Evolutionary conservation across 2,888 invertebrate species (phyloP).

Genomic region (Tenthredo amoena): DNA sequence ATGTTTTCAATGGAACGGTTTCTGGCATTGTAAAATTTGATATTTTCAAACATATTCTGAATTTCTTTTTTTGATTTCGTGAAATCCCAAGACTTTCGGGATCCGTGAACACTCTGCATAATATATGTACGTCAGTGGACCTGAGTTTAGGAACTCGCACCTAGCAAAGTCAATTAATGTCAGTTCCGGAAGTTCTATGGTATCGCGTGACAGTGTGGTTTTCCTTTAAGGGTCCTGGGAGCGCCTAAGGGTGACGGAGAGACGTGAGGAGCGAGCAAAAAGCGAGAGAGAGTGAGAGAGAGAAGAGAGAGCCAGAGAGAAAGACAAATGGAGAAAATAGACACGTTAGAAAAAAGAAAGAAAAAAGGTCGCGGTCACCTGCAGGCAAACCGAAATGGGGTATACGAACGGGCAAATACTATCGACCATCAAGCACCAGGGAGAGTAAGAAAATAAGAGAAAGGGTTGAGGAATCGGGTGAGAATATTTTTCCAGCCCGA

Average conservation of each 20-base stretch:
- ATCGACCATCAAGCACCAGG: constrained; percentile 13
- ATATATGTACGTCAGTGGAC: constrained; percentile 3
- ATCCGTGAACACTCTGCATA: constrained; percentile 2
- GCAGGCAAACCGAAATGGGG: not conserved
- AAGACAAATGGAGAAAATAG: constrained; percentile 3
- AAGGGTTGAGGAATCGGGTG: constrained; percentile 47
- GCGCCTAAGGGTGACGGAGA: constrained; percentile 30
- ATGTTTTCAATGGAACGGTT: not conserved
- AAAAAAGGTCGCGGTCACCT: constrained; percentile 16
- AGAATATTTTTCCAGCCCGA: constrained; percentile 48
- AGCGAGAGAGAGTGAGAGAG: not conserved
- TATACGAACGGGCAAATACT: not conserved
- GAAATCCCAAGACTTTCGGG: constrained; percentile 7
- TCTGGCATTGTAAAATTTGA: not conserved
- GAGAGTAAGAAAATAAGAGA: not conserved
- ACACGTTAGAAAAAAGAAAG: not conserved
- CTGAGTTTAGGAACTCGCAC: constrained; percentile 6
- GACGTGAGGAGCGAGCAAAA: constrained; percentile 30
- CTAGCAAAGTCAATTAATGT: constrained; percentile 47
- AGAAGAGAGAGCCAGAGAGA: not conserved
- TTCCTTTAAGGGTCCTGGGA: constrained; percentile 9
- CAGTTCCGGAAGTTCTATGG: constrained; percentile 34
- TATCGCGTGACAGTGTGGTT: constrained; percentile 45
- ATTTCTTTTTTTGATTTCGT: not conserved
- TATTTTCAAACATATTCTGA: not conserved